Base-by-base conservation (phyloP, 2,888 invertebrate genomes). In the Stenotaenia linearis region DNA sequence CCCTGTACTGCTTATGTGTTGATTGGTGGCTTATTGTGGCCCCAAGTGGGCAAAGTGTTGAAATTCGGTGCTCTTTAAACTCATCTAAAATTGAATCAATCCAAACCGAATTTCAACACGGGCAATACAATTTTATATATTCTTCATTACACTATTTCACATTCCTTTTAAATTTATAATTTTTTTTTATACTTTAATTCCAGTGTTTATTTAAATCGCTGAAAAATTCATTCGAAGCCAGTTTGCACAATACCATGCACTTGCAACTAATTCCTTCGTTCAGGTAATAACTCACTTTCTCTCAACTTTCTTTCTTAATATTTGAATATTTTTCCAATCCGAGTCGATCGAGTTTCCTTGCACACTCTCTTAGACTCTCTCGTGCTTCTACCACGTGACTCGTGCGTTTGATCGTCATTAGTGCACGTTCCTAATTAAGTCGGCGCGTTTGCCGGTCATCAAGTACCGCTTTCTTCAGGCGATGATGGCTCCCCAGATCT, bases 381-480 rank as follows among this genome's bases (percentile, higher is more conserved):
- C 50, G 15, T 50, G 61, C 7, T 61, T 25, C 61, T 15, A 61
- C 23, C 7, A 23, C 61, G 23, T 61, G 61, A 61, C 15, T 25
- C 12, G 69, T 69, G 23, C 69, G 69, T 69, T 69, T 69, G 69
- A 69, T 69, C 69, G 69, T 69, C 69, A 69, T 69, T 69, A 69
- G 69, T 69, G 28, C 69, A 69, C 25, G 69, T 69, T 69, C 69
- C 69, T 69, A 69, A 69, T 69, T 69, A 69, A 69, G 69, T 69
- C 25, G 69, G 69, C 69, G 69, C 69, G 69, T 69, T 69, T 69
- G 69, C 69, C 69, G 69, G 69, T 69, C 69, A 69, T 69, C 69
- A 69, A 69, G 69, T 69, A 23, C 69, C 69, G 69, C 69, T 69
- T 69, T 69, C 69, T 28, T 69, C 28, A 23, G 69, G 25, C 69